These are phyloP conservation scores for Drosophila elegans DNA, from an alignment of 1,140 invertebrate species.

Conservation along the genomic window DNA sequence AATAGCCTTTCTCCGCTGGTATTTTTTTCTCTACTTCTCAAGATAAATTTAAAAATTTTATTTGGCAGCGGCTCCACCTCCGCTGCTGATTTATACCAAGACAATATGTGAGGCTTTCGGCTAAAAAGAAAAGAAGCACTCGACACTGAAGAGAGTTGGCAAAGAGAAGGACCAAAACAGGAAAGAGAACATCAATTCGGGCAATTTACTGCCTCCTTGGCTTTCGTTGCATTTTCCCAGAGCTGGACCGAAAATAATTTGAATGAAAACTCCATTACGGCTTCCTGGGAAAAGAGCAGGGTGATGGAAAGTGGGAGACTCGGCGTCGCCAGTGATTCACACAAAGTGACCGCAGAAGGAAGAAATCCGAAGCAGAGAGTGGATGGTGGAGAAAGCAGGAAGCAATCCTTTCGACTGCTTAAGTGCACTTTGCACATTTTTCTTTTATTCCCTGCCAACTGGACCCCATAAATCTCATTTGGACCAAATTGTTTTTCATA, in stretches of 20 bases:
- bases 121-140: slow-evolving; percentile 10
- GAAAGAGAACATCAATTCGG: slow-evolving; percentile 74
- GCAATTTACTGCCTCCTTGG: slow-evolving; percentile 61
- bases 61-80: slow-evolving; percentile 27
- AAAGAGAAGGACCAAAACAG: slow-evolving; percentile 57
- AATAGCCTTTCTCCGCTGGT: background rate
- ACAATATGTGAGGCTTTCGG: slow-evolving; percentile 48
- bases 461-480: slow-evolving; percentile 76
- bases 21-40: slow-evolving; percentile 2
- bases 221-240: slow-evolving; percentile 28
- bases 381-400: slow-evolving; percentile 30
- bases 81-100: slow-evolving; percentile 60
- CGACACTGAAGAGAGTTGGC: slow-evolving; percentile 22
- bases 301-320: slow-evolving; percentile 33
- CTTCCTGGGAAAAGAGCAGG: slow-evolving; percentile 53
- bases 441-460: slow-evolving; percentile 60
- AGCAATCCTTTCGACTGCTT: slow-evolving; percentile 70
- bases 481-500: slow-evolving; percentile 69
- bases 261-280: slow-evolving; percentile 84
- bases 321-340: slow-evolving; percentile 60
- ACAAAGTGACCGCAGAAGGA: slow-evolving; percentile 59
- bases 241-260: slow-evolving; percentile 74
- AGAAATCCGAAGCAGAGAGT: background rate
- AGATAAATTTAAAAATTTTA: slow-evolving; percentile 2
- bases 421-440: slow-evolving; percentile 80